Percentiles rank a stretch among this genome's conserved stretches.
These are phyloP conservation scores for Lottia gigantea DNA, from an alignment of 2,888 invertebrate genomes.

Conservation along the genomic window DNA sequence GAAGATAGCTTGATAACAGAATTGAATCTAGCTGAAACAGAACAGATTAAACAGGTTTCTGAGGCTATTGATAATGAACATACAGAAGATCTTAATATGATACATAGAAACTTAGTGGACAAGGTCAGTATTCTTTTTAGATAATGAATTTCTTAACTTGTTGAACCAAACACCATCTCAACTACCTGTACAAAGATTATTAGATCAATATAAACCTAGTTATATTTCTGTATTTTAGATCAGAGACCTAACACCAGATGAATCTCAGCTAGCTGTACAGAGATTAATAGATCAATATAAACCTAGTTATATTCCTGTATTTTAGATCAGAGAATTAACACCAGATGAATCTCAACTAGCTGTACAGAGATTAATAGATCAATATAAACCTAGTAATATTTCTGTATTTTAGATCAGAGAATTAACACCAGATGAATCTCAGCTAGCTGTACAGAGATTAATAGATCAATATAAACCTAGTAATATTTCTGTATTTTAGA, in stretches of 20 bases:
- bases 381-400: too few species aligned
- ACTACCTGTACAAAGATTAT: too few species aligned
- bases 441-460: slow-evolving; percentile 53
- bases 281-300: slow-evolving; percentile 53
- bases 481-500: too few species aligned
- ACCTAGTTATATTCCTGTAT: too few species aligned
- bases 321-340: too few species aligned
- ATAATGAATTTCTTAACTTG: too few species aligned
- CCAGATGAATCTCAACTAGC: too few species aligned
- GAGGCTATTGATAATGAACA: slow-evolving; percentile 54
- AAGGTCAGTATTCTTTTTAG: slow-evolving; percentile 32
- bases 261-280: slow-evolving; percentile 51
- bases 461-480: slow-evolving; percentile 44
- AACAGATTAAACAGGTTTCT: slow-evolving; percentile 48
- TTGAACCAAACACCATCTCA: too few species aligned
- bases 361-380: too few species aligned
- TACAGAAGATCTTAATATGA: slow-evolving; percentile 34
- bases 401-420: too few species aligned
- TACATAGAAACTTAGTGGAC: slow-evolving; percentile 40
- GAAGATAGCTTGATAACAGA: slow-evolving; percentile 53
- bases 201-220: too few species aligned
- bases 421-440: slow-evolving; percentile 43
- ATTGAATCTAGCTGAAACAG: slow-evolving; percentile 56
- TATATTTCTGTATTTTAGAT: too few species aligned
- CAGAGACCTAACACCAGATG: slow-evolving; percentile 33